Evolutionary conservation across 2,888 invertebrate genomes (phyloP), one percentile per base, ranked within the genome.

Genomic region (Andrena chrysosceles): DNA sequence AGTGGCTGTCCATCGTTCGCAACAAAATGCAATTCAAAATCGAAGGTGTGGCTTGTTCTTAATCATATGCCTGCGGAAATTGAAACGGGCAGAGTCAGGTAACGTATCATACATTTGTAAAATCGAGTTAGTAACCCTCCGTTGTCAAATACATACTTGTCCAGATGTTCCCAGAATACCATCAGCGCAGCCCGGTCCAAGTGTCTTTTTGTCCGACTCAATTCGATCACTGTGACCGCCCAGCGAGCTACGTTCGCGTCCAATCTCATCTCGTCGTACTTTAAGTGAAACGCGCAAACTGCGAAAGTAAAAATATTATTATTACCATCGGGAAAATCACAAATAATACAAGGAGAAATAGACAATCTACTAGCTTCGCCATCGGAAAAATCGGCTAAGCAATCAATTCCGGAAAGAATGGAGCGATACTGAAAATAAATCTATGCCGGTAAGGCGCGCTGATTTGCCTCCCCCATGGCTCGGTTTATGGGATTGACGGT

Each of bases 271-370:
- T 99, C 99, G 92, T 98, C 98, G 94, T 97, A 99, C 94, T 99
- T 99, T 91, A 99, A 95, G 94, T 99, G 99, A 95, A 99, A 99
- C 70, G 99, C 99, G 93, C 97, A 97, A 91, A 99, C 99, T 99
- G 94, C n/a, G 67, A 49, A 5, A 59, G 48, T 13, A 42, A n/a
- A n/a, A n/a, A 52, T 20, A 29, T 42, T 42, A 16, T 42, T 42
- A 42, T 42, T 42, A 42, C 13, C 13, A 42, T 13, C 42, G 13
- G 13, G 4, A 16, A 42, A 4, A 42, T 13, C 16, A 13, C 0
- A 42, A 42, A 42, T 42, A 42, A 42, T 42, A 5, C 42, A 4
- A 13, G 13, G 42, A 42, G 13, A 13, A 1, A 13, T 42, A 42
- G 1, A 42, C 13, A 13, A 13, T 13, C 13, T 42, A 10, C 10